These are phyloP conservation scores for Girardinus metallicus DNA, from an alignment of 2,797 vertebrate genomes.

Conservation along the genomic window DNA sequence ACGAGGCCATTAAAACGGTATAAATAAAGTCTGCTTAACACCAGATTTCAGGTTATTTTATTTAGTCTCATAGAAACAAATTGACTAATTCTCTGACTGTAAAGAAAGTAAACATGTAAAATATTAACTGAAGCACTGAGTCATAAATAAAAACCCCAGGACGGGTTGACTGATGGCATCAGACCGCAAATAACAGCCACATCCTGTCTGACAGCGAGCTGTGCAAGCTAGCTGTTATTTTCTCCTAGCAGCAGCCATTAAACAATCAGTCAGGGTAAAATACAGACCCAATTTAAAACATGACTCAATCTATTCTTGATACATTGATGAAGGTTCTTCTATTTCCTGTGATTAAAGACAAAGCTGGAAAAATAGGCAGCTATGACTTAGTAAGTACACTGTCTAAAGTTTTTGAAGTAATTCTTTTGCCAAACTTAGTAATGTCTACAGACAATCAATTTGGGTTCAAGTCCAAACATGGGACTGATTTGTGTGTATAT, in stretches of 20 bases:
- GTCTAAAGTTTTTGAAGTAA: no score
- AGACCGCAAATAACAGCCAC: not conserved
- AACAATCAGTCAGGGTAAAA: not conserved
- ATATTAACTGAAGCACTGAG: not conserved
- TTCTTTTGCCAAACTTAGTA: no score
- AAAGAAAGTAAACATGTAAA: not conserved
- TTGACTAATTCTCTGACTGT: not conserved
- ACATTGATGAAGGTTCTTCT: no score
- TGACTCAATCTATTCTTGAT: no score
- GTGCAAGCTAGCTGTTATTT: not conserved
- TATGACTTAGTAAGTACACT: no score
- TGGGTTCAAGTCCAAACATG: no score
- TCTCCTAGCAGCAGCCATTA: not conserved
- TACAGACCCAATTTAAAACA: not conserved
- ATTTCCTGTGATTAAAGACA: no score
- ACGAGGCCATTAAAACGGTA: not conserved
- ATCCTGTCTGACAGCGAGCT: not conserved
- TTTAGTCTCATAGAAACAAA: not conserved
- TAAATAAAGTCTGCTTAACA: not conserved
- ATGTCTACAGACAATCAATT: no score
- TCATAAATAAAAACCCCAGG: not conserved
- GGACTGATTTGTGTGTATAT: no score
- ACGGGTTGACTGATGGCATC: not conserved
- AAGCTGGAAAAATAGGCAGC: no score
- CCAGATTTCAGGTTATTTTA: not conserved